Base-by-base conservation (phyloP, 2,113 vertebrate genomes). In the Dolichallabes microphthalmus region DNA sequence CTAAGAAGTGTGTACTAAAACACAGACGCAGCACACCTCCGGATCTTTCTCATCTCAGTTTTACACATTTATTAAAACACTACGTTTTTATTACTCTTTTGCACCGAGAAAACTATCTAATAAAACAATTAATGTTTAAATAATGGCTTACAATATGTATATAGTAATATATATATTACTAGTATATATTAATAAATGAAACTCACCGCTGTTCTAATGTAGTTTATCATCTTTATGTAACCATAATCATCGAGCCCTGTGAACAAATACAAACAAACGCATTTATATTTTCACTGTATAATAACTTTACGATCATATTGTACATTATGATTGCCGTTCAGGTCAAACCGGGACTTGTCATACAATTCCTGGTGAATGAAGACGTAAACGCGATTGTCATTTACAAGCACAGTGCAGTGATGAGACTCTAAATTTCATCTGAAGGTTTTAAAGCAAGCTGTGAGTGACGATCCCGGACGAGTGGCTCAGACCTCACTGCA, bases 191-290 rank as follows among this genome's bases (percentile, higher is more conserved):
- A n/a, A 17, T 12, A 39, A 61, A 74, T 17, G 52, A 60, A 25
- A 20, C 97, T 93, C 92, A 99, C 98, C 86, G 94, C 94, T 82
- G 92, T 91, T 53, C 98, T 95, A 84, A 98, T 92, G 80, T 96
- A 99, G 94, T 99, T 99, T 91, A 99, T 96, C 90, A 99, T 93
- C 84, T 97, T 98, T 88, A 99, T 89, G 75, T 96, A 99, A 69
- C 97, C 96, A 87, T 99, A 99, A 94, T 97, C 97, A 80, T 98
- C 96, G 77, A 99, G 95, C 88, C 93, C 98, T 99, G 74, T 14
- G 17, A 75, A 78, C 11, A n/a, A 74, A 27, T 32, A 27, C 14
- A 58, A 73, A 58, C 4, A 86, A 8, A 27, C 10, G 0, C 25
- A 15, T 52, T 7, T 69, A 45, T 20, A 39, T 20, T 11, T 39